Percentiles rank a stretch among this genome's conserved stretches.
Evolutionary conservation across 2,888 invertebrate species (phyloP).

Genomic region (Anarsia innoxiella): DNA sequence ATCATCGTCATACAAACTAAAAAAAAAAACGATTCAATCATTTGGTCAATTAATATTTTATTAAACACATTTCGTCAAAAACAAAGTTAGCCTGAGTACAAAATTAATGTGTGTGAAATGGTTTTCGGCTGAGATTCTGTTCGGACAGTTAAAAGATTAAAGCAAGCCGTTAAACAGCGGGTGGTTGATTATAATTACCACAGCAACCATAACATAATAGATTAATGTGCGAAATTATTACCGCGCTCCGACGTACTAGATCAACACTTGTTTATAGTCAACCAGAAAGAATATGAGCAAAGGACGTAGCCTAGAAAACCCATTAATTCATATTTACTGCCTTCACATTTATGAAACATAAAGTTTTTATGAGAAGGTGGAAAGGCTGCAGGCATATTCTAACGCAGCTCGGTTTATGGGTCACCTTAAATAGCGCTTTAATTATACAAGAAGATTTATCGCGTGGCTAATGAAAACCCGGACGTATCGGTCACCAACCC

Average conservation of each 20-base stretch:
- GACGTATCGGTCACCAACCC: too few species aligned
- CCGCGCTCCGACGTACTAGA: constrained; percentile 33
- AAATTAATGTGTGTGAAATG: not conserved
- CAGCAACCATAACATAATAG: constrained; percentile 28
- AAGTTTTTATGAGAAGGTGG: constrained; percentile 64
- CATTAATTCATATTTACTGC: constrained; percentile 69
- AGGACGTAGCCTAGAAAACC: constrained; percentile 49
- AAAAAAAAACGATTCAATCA: too few species aligned
- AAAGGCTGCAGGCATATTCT: constrained; percentile 54
- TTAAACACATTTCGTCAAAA: too few species aligned
- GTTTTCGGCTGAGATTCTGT: not conserved
- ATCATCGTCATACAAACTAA: too few species aligned
- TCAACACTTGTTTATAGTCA: constrained; percentile 42
- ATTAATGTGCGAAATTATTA: constrained; percentile 34
- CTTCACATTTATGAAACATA: constrained; percentile 68
- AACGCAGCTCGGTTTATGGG: constrained; percentile 51
- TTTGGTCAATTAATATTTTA: too few species aligned
- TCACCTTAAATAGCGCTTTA: constrained; percentile 56
- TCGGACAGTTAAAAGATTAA: constrained; percentile 11
- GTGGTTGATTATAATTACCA: constrained; percentile 25
- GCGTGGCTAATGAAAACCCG: constrained; percentile 38
- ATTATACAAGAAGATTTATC: constrained; percentile 51
- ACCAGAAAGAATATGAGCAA: constrained; percentile 37
- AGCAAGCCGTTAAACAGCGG: constrained; percentile 11
- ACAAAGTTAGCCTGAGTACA: too few species aligned